Percentiles rank a stretch among this genome's conserved stretches.
phyloP scores from a whole-genome alignment of 2,797 vertebrate species.

The Neosilurus mollespiculum region DNA sequence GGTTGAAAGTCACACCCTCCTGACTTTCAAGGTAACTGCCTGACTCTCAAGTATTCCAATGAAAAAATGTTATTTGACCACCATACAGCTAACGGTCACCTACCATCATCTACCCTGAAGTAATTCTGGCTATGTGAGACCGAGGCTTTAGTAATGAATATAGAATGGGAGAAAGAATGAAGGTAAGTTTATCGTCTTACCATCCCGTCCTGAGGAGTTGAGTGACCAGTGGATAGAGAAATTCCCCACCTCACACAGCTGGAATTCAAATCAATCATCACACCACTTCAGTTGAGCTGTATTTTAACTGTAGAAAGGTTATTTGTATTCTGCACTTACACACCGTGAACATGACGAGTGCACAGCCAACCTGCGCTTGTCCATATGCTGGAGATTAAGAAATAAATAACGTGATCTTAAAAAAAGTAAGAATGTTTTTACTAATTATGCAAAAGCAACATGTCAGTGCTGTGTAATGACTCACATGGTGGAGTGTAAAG shows the following conservation, averaged over 20 bases:
- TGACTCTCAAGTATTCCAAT: too few relatives aligned
- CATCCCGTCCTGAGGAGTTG: constrained; percentile 75
- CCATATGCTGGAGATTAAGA: constrained; percentile 78
- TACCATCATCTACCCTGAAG: too few relatives aligned
- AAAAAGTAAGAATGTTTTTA: not conserved
- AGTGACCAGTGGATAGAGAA: constrained; percentile 86
- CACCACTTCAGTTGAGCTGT: not conserved
- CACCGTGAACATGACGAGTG: constrained; percentile 81
- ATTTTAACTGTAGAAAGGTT: not conserved
- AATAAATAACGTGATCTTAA: not conserved
- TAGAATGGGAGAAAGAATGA: too few relatives aligned
- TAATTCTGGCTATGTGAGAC: too few relatives aligned
- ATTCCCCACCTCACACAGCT: constrained; percentile 89
- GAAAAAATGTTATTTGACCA: too few relatives aligned
- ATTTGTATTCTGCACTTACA: constrained; percentile 55
- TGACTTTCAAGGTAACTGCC: too few relatives aligned
- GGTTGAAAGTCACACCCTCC: too few relatives aligned
- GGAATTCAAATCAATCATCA: constrained; percentile 43
- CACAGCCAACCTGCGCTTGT: constrained; percentile 79
- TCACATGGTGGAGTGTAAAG: constrained; percentile 89
- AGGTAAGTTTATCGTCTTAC: constrained; percentile 55
- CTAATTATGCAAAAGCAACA: not conserved
- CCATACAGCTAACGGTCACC: too few relatives aligned
- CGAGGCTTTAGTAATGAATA: not conserved
- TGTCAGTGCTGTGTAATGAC: constrained; percentile 46